These are phyloP conservation scores for Rapana venosa DNA, from an alignment of 2,888 invertebrate species.

Conservation along the genomic window DNA sequence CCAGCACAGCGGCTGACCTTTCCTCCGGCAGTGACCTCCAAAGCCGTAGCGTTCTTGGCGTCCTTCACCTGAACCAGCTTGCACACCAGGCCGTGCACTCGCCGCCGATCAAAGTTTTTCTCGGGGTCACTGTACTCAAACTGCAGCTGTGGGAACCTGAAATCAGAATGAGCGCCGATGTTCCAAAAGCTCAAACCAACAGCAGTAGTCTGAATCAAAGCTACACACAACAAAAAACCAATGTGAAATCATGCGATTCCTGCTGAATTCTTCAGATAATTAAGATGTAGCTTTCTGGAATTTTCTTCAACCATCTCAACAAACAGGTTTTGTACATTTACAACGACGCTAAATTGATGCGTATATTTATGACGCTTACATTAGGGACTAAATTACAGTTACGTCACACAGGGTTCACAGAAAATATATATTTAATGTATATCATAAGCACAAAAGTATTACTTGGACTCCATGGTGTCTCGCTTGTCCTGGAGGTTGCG, in stretches of 20 bases:
- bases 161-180: not conserved
- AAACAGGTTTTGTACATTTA: too few species aligned
- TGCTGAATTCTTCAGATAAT: too few species aligned
- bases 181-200: not conserved
- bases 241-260: too few species aligned
- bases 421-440: too few species aligned
- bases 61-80: constrained; percentile 88
- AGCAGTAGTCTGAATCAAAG: not conserved
- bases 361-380: too few species aligned
- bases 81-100: constrained; percentile 88
- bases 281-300: too few species aligned
- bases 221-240: not conserved
- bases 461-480: constrained; percentile 82
- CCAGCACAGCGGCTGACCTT: constrained; percentile 82
- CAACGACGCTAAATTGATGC: too few species aligned
- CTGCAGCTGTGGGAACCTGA: constrained; percentile 79
- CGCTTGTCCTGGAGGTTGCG: constrained; percentile 81
- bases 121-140: constrained; percentile 90
- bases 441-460: not conserved
- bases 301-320: too few species aligned
- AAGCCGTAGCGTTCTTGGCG: constrained; percentile 85
- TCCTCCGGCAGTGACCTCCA: constrained; percentile 92
- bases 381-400: too few species aligned
- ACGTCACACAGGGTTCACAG: too few species aligned
- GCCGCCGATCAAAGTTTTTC: constrained; percentile 75